phyloP scores from a whole-genome alignment of 2,113 vertebrate genomes.

The Condylura cristata region DNA sequence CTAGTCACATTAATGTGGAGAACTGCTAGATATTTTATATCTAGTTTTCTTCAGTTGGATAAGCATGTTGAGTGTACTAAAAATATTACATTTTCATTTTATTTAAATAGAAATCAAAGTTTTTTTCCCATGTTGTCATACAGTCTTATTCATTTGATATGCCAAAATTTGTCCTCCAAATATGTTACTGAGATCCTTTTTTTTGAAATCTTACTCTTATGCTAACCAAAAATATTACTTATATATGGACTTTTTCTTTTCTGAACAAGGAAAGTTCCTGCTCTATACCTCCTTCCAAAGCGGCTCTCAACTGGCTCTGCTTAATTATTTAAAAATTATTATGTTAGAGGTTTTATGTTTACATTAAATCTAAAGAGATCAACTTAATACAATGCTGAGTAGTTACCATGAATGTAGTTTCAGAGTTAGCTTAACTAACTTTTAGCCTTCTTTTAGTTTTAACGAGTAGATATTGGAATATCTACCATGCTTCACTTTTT shows the following conservation, averaged over 20 bases:
- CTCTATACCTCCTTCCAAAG: not conserved
- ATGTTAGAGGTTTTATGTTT: not conserved
- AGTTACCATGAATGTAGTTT: not conserved
- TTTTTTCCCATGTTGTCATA: not conserved
- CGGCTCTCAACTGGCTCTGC: not conserved
- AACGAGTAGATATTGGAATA: not conserved
- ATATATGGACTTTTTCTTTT: not conserved
- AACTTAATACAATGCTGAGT: not conserved
- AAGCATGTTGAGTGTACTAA: not conserved
- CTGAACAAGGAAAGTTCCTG: not conserved
- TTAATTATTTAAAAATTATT: conserved; percentile 20
- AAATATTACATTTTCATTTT: not conserved
- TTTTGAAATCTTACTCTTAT: not conserved
- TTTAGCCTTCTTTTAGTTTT: not conserved
- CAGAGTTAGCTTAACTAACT: not conserved
- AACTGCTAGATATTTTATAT: not conserved
- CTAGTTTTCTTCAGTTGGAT: not conserved
- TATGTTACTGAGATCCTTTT: not conserved
- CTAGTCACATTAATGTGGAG: not conserved
- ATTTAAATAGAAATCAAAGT: conserved; percentile 6
- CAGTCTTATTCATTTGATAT: not conserved
- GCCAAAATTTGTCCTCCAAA: not conserved
- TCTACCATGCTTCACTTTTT: not conserved
- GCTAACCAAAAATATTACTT: not conserved
- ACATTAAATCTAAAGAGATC: not conserved